Conservation (phyloP, 2,888 invertebrate genomes). For the Rhamphomyia laevipes region DNA sequence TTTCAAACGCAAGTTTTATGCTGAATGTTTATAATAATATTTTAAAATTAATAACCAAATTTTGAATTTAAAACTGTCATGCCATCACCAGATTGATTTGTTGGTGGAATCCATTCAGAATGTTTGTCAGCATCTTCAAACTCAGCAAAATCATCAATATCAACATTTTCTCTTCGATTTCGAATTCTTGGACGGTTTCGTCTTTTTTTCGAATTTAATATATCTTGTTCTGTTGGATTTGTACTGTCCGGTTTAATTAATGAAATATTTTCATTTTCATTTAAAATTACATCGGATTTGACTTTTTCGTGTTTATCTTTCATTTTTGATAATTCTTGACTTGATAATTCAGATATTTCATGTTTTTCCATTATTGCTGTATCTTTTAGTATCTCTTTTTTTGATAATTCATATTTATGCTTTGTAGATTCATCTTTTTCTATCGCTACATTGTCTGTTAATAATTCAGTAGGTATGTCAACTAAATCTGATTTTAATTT, state of each 20-base stretch:
- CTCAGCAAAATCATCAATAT: conserved; percentile 36
- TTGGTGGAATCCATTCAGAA: conserved; percentile 67
- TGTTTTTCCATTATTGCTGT: too few species aligned
- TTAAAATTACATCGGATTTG: not conserved
- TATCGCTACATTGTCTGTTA: too few species aligned
- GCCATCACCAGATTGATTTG: conserved; percentile 65
- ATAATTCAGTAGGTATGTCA: conserved; percentile 15
- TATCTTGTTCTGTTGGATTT: not conserved
- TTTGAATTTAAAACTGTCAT: conserved; percentile 64
- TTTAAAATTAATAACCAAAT: conserved; percentile 53
- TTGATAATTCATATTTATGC: too few species aligned
- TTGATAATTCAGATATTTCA: too few species aligned
- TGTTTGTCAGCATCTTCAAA: conserved; percentile 48
- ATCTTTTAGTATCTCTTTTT: too few species aligned
- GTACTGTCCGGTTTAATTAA: not conserved
- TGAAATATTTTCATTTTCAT: not conserved
- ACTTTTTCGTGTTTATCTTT: conserved; percentile 4
- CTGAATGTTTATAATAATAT: too few species aligned
- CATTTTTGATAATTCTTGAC: not conserved
- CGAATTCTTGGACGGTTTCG: conserved; percentile 29
- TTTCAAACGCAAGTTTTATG: too few species aligned
- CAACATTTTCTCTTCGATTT: conserved; percentile 31
- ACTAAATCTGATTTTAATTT: conserved; percentile 19
- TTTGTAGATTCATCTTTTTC: too few species aligned
- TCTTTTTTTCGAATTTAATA: conserved; percentile 13